Evolutionary conservation across 2,113 vertebrate species (phyloP).

Genomic region (Pardalotus punctatus): DNA sequence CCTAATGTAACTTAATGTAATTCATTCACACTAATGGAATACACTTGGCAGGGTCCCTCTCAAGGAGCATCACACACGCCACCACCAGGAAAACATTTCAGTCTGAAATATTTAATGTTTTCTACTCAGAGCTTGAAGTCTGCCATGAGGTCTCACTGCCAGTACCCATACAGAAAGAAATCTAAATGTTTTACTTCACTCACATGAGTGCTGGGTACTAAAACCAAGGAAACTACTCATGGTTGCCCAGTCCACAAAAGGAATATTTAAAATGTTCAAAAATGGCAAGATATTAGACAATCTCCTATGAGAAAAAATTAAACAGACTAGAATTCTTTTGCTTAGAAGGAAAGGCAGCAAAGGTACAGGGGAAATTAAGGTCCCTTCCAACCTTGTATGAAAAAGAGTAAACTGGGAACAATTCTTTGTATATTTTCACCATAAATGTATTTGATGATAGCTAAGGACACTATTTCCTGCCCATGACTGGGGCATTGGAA

Average conservation of each 20-base stretch:
- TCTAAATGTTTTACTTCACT: not conserved
- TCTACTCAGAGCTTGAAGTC: not conserved
- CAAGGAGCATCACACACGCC: not conserved
- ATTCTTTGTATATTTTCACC: not conserved
- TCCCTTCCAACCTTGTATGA: too few species aligned
- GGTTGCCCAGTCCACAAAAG: not conserved
- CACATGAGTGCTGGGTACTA: not conserved
- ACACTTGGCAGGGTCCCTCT: not conserved
- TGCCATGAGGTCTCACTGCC: not conserved
- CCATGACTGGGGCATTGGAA: not conserved
- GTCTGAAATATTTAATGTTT: not conserved
- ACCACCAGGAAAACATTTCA: not conserved
- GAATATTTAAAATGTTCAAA: not conserved
- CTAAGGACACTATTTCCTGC: not conserved
- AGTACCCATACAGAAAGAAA: not conserved
- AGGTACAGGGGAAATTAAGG: too few species aligned
- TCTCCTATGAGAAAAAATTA: not conserved
- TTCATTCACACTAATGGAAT: slow-evolving; percentile 14
- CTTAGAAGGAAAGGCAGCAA: not conserved
- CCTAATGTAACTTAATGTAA: slow-evolving; percentile 16
- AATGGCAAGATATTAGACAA: not conserved
- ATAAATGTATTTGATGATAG: not conserved
- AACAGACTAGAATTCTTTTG: not conserved
- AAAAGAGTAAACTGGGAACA: not conserved
- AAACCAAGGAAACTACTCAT: not conserved